Conservation (phyloP, 2,113 vertebrate genomes). For the Montifringilla adamsi region DNA sequence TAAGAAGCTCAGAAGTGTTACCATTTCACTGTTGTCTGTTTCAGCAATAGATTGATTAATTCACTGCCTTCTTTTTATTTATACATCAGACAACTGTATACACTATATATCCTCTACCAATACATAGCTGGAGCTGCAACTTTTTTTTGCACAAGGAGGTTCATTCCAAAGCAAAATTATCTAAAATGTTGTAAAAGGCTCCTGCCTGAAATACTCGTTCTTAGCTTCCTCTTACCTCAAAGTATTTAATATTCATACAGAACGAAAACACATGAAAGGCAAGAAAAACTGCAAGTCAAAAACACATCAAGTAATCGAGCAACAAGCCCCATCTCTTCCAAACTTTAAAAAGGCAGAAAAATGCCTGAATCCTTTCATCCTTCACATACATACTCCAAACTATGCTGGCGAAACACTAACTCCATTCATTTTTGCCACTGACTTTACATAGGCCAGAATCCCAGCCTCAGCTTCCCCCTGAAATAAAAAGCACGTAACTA, state of each 20-base stretch:
- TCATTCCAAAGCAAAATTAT: background rate
- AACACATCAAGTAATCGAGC: background rate
- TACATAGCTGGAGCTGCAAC: background rate
- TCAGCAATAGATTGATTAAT: background rate
- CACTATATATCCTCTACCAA: background rate
- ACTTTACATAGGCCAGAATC: background rate
- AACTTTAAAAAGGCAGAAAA: background rate
- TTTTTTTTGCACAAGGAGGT: background rate
- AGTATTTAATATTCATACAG: background rate
- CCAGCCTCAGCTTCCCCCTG: background rate
- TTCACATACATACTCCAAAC: background rate
- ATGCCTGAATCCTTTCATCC: background rate
- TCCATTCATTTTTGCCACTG: background rate
- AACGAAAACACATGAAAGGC: background rate
- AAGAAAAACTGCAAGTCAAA: background rate
- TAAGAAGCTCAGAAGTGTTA: background rate
- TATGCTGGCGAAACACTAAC: background rate
- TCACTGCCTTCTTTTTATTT: background rate
- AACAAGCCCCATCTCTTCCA: background rate
- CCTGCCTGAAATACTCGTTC: background rate
- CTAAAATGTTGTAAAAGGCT: background rate
- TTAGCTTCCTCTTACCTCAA: background rate
- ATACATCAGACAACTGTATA: background rate
- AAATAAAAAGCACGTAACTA: background rate
- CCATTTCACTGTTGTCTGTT: background rate